phyloP scores from a whole-genome alignment of 2,888 invertebrate genomes.

The Penaeus monodon region DNA sequence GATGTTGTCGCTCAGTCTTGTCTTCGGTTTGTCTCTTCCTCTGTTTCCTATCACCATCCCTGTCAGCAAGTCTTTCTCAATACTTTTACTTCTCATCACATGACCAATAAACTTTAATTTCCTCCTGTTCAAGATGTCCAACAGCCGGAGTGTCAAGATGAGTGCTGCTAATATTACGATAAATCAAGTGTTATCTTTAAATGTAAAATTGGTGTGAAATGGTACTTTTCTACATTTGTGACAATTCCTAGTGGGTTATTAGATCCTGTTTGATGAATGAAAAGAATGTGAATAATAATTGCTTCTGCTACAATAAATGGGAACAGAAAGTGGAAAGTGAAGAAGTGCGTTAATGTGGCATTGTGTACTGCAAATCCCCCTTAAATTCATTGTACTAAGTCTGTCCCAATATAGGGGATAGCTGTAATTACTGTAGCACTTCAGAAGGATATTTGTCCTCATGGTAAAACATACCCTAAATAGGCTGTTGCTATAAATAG shows the following conservation, averaged over 20 bases:
- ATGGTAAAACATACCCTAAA: conserved; percentile 83
- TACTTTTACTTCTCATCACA: too few species aligned
- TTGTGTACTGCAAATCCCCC: conserved; percentile 83
- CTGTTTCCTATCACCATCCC: too few species aligned
- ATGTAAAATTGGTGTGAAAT: conserved; percentile 78
- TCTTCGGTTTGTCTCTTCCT: too few species aligned
- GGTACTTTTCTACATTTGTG: conserved; percentile 79
- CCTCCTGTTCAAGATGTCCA: too few species aligned
- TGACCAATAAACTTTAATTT: too few species aligned
- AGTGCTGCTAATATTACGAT: not conserved
- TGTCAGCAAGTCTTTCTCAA: too few species aligned
- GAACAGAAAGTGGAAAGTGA: conserved; percentile 80
- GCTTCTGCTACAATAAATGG: conserved; percentile 81
- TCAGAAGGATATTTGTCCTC: conserved; percentile 87
- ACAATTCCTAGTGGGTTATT: conserved; percentile 78
- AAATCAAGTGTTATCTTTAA: conserved; percentile 76
- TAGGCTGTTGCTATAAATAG: conserved; percentile 81
- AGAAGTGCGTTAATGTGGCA: conserved; percentile 83
- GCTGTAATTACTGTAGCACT: conserved; percentile 82
- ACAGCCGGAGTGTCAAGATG: too few species aligned
- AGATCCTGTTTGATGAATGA: conserved; percentile 66
- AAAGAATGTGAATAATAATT: not conserved
- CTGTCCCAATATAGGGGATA: conserved; percentile 78
- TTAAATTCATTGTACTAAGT: conserved; percentile 80
- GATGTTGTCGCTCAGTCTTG: too few species aligned